phyloP scores from a whole-genome alignment of 2,888 invertebrate species.

The Exocentrus adspersus region DNA sequence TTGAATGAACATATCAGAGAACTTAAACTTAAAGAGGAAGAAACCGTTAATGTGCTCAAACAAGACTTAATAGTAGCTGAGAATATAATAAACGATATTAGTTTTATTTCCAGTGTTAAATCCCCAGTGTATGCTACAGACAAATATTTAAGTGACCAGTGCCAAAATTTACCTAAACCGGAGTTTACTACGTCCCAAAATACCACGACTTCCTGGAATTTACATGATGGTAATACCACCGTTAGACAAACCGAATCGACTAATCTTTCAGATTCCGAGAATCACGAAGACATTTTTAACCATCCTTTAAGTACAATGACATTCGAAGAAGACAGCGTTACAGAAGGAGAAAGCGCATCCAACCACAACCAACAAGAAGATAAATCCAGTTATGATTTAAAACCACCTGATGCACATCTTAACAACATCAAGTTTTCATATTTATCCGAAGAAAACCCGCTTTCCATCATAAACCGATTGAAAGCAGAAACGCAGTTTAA shows the following conservation, averaged over 20 bases:
- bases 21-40: slow-evolving; percentile 10
- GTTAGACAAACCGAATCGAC: background rate
- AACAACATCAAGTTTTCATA: background rate
- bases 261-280: background rate
- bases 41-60: slow-evolving; percentile 19
- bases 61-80: slow-evolving; percentile 28
- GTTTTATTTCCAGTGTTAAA: slow-evolving; percentile 5
- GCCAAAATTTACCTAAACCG: no score
- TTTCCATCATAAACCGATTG: background rate
- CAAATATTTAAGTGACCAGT: background rate
- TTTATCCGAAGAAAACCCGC: background rate
- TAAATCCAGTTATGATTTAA: background rate
- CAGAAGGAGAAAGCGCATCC: background rate
- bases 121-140: no score
- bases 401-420: background rate
- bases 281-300: background rate
- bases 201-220: no score
- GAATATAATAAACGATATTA: slow-evolving; percentile 35
- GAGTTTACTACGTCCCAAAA: background rate
- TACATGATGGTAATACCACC: background rate
- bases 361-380: background rate
- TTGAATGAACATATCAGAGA: slow-evolving; percentile 12
- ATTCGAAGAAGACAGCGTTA: background rate
- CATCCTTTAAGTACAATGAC: slow-evolving; percentile 15
- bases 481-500: background rate